Conservation (phyloP, 2,797 vertebrate genomes). For the Anolis apletophallus region DNA sequence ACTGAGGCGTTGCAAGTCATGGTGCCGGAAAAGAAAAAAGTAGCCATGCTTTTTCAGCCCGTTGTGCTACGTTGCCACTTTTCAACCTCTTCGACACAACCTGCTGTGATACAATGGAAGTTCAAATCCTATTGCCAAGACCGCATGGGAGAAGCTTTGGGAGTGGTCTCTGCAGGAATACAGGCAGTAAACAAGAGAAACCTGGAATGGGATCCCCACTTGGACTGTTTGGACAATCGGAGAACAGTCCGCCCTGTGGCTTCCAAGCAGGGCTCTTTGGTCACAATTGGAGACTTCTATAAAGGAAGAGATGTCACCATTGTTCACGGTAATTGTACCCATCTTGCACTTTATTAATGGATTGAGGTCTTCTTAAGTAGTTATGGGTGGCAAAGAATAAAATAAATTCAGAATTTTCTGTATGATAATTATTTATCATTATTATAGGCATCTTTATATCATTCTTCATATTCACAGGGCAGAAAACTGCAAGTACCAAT, state of each 20-base stretch:
- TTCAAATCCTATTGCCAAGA: slow-evolving; percentile 98
- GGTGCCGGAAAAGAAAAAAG: slow-evolving; percentile 88
- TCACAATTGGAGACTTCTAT: slow-evolving; percentile 94
- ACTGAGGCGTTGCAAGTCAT: slow-evolving; percentile 87
- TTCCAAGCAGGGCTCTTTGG: slow-evolving; percentile 88
- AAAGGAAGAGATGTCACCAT: slow-evolving; percentile 94
- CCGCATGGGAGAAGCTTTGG: slow-evolving; percentile 89
- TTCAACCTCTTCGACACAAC: slow-evolving; percentile 88
- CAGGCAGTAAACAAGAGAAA: slow-evolving; percentile 83
- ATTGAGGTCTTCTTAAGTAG: not conserved
- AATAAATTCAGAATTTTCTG: not conserved
- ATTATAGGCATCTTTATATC: not conserved
- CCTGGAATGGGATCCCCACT: slow-evolving; percentile 85
- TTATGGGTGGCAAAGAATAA: not conserved
- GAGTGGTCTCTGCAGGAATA: slow-evolving; percentile 75
- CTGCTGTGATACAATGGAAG: slow-evolving; percentile 94
- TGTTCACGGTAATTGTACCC: slow-evolving; percentile 85
- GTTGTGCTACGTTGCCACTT: slow-evolving; percentile 92
- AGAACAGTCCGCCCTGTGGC: slow-evolving; percentile 93
- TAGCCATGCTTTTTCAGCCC: slow-evolving; percentile 94
- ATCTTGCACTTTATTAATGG: slow-evolving; percentile 7
- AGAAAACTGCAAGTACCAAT: not conserved
- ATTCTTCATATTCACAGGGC: not conserved
- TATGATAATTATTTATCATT: not conserved
- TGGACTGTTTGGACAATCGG: slow-evolving; percentile 93